phyloP scores from a whole-genome alignment of 2,113 vertebrate genomes.

The Gracilinanus agilis region DNA sequence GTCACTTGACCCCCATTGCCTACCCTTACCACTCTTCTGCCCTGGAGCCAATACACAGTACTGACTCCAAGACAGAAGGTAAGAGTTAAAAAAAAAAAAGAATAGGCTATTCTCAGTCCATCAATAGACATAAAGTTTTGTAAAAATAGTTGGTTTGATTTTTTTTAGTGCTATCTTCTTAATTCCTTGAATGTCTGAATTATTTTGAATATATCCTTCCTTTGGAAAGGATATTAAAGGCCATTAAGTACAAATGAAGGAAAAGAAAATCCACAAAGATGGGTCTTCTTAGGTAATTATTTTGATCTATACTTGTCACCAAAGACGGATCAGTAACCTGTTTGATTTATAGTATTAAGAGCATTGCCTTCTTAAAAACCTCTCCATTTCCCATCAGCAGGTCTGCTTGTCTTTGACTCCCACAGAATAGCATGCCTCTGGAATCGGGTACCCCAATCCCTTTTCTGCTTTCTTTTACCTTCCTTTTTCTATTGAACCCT shows the following conservation, averaged over 20 bases:
- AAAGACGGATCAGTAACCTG: not conserved
- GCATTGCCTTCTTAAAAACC: not conserved
- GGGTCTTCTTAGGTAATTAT: not conserved
- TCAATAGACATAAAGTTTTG: conserved; percentile 51
- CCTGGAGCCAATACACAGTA: no score
- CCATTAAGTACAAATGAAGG: not conserved
- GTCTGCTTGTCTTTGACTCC: not conserved
- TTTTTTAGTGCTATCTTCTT: not conserved
- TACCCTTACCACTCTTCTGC: no score
- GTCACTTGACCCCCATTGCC: no score
- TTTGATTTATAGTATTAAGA: not conserved
- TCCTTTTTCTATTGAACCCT: not conserved
- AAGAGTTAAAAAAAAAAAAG: no score
- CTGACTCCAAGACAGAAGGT: no score
- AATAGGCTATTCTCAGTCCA: conserved; percentile 44
- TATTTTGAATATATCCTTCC: no score
- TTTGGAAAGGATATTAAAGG: not conserved
- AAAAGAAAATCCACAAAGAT: not conserved
- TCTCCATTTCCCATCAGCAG: not conserved
- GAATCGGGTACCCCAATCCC: not conserved
- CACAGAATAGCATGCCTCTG: not conserved
- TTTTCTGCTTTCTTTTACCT: not conserved
- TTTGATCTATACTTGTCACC: not conserved
- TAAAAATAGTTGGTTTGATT: conserved; percentile 22
- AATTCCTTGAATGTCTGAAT: conserved; percentile 4